Evolutionary conservation across 2,113 vertebrate genomes (phyloP), one percentile per base, ranked within the genome.

Genomic region (Paratilapia polleni): DNA sequence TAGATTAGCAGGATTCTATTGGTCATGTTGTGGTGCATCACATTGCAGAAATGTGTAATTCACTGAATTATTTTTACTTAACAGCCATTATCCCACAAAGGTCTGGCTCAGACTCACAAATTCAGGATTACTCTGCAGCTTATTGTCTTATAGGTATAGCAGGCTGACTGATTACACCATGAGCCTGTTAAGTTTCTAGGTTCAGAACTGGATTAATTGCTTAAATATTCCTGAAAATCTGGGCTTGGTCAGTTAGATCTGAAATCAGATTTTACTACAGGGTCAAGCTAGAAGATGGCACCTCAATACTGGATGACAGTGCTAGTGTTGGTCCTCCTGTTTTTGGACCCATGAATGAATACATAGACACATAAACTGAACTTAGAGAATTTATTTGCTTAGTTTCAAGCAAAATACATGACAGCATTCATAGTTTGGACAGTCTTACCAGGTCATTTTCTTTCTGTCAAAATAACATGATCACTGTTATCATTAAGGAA

Each of bases 131-230:
- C 60, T 66, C 43, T 47, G 74, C 8, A 34, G 34, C 10, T 73
- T 14, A 78, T 57, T 81, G 84, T 77, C 61, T 38, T 34, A 73
- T 56, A 85, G 77, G 54, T 77, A 86, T 60, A 56, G 70, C 31
- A 43, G 62, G 49, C 78, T 60, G 19, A 81, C 73, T 57, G 61
- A 81, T 86, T 81, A 80, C 74, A 36, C 62, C 47, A 76, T 73
- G 66, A 73, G 17, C 66, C 66, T n/a, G 66, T 19, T 52, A 26
- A 31, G 17, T 19, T 52, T 73, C 26, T 73, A 31, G 2, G 66
- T 73, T 73, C 47, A 52, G 26, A 64, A 64, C 11, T 64, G 62
- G 66, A 73, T 73, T 73, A 73, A 24, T 73, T 43, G 52, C 17
- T 70, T 70, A 70, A 20, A 70, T 52, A 28, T 31, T 43, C 66